A percentile compares a stretch with the other conserved stretches of the same genome.
Evolutionary conservation across 2,888 invertebrate genomes (phyloP).

Genomic region (Agrochola macilenta): DNA sequence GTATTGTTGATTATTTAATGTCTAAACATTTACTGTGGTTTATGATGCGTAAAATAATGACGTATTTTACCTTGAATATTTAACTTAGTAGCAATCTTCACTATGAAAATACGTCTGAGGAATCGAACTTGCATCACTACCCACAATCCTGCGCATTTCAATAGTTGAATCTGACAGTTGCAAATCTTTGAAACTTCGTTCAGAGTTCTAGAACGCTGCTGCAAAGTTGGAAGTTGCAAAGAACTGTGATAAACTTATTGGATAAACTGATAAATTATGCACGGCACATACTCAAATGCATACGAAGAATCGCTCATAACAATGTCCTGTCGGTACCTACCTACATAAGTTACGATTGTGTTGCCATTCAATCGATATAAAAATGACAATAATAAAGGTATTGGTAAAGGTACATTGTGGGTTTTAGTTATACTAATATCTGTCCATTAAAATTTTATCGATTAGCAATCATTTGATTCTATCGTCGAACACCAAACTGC

Average conservation of each 20-base stretch:
- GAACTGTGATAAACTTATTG: conserved; percentile 12
- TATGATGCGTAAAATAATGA: conserved; percentile 68
- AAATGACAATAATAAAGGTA: not conserved
- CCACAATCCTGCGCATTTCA: conserved; percentile 26
- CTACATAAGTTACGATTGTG: not conserved
- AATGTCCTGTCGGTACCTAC: conserved; percentile 23
- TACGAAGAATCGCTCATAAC: conserved; percentile 38
- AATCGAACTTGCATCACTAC: conserved; percentile 1
- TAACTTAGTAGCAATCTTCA: conserved; percentile 23
- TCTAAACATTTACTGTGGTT: conserved; percentile 48
- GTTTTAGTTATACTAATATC: conserved; percentile 17
- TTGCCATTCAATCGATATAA: conserved; percentile 9
- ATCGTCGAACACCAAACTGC: conserved; percentile 13
- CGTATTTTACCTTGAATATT: conserved; percentile 68
- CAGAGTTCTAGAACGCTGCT: conserved; percentile 6
- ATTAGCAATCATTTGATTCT: conserved; percentile 25
- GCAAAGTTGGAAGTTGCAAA: conserved; percentile 35
- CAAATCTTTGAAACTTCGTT: conserved; percentile 10
- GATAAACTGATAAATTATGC: conserved; percentile 44
- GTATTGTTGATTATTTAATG: conserved; percentile 49
- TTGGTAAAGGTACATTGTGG: not conserved
- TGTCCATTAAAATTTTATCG: conserved; percentile 37
- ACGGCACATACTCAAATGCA: conserved; percentile 49
- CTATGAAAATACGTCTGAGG: conserved; percentile 13
- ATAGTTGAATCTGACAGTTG: conserved; percentile 12